phyloP scores from a whole-genome alignment of 2,888 invertebrate genomes.

The Metacarcinus magister region DNA sequence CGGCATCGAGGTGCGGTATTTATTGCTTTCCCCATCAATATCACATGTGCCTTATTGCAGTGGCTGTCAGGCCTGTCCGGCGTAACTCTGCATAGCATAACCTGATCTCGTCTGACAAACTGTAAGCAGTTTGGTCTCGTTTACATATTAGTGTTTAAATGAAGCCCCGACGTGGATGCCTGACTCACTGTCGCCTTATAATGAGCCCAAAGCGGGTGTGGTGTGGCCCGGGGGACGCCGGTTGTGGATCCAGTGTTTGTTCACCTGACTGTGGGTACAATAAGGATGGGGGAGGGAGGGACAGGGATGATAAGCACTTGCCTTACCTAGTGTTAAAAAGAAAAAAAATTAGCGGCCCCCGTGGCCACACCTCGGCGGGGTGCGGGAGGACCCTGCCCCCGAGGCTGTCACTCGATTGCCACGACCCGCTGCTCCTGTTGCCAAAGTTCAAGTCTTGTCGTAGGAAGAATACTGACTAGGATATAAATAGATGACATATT shows the following conservation, averaged over 20 bases:
- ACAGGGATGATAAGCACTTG: not conserved
- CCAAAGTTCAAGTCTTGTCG: conserved; percentile 45
- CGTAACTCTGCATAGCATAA: not conserved
- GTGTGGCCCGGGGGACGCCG: not conserved
- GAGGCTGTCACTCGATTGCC: not conserved
- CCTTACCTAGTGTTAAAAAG: not conserved
- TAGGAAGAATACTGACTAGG: not conserved
- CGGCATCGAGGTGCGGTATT: not conserved
- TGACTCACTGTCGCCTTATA: conserved; percentile 31
- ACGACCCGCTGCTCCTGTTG: conserved; percentile 40
- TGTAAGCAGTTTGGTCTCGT: not conserved
- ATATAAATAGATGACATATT: not conserved
- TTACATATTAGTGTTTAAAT: conserved; percentile 20
- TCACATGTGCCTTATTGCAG: conserved; percentile 30
- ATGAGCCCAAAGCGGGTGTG: not conserved
- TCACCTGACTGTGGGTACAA: not conserved
- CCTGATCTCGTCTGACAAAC: conserved; percentile 41
- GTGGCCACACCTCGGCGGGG: not conserved
- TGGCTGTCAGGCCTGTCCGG: not conserved
- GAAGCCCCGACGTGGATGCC: not conserved
- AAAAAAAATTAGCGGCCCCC: not conserved
- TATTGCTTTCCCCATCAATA: not conserved
- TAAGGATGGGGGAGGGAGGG: not conserved
- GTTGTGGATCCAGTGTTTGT: not conserved
- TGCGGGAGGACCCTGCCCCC: not conserved